Evolutionary conservation across 2,797 vertebrate genomes (phyloP), one percentile per base, ranked within the genome.

Genomic region (Podarcis siculus): DNA sequence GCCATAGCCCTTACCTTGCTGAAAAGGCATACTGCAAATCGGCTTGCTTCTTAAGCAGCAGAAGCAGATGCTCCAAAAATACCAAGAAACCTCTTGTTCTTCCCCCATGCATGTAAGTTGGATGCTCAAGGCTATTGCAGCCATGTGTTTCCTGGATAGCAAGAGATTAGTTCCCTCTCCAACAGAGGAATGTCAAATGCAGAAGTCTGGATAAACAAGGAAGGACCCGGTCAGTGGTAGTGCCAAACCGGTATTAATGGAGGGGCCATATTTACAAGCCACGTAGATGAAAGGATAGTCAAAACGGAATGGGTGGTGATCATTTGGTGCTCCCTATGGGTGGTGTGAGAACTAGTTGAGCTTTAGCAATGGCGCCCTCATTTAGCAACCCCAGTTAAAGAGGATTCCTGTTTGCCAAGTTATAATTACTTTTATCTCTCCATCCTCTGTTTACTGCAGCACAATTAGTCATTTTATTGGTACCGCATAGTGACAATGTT

Each of bases 401-500:
- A 78, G 76, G n/a, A 61, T 79, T 79, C 83, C 12, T 85, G 83
- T 86, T 88, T 93, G 87, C 55, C 69, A 89, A 90, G 71, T 93
- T 30, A 78, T 85, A 32, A 61, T 84, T 89, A 82, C 71, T 89
- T 91, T 90, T 90, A 23, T 91, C 87, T 89, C 83, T 81, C 42
- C 71, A 2, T 87, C 61, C 86, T 82, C 73, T 64, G 15, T 78
- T 91, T 89, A 80, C 85, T 85, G 72, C 86, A 58, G 82, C 42
- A 10, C 78, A 87, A 0, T 90, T 91, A 87, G 87, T 86, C 77
- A 85, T 89, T 91, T 90, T 91, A 88, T 89, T 87, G 92, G 83
- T 94, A 1, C 83, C 83, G 32, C 81, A 30, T 49, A 69, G 83
- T 73, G 45, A 12, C 72, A 66, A 83, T 49, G 1, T 69, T 87